Evolutionary conservation across 2,797 vertebrate genomes (phyloP), one percentile per base, ranked within the genome.

Genomic region (Crocidura indochinensis): DNA sequence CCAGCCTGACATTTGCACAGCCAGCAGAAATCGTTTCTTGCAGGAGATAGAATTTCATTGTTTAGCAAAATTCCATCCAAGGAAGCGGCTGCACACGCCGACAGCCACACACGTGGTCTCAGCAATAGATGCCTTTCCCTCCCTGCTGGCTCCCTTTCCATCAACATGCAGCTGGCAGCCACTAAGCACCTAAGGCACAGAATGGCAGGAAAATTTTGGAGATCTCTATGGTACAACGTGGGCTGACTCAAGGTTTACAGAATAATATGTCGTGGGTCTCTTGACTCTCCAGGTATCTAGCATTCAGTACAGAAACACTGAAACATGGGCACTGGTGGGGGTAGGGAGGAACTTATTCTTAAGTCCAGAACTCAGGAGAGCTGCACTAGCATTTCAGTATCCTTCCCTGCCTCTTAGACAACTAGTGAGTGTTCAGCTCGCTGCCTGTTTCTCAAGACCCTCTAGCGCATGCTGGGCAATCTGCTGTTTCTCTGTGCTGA

Each of bases 21-120:
- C 95, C 96, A 94, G 96, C 96, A 96, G 90, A 96, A 96, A 95
- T 93, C 10, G 92, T 94, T 92, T 94, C 95, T 95, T 92, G 75
- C 81, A 65, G 81, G 90, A 95, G 95, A 96, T 89, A 89, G 94
- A 93, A 95, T 95, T 94, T 96, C 91, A 12, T 91, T 65, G 3
- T 93, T 94, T 96, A 95, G 93, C 94, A 91, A 90, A 88, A 91
- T 92, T 92, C 93, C 79, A 87, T 94, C 91, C 87, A 84, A 92
- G 85, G 78, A 90, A 95, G 87, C 84, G 17, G 56, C 22, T 94
- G 88, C 93, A 29, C 85, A 60, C 20, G 56, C 56, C 78, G 92
- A 90, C 94, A 93, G 84, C 90, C 92, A 71, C 75, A 76, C 64
- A 74, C 0, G 0, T 88, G 31, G 64, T 71, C 73, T 72, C 0